Evolutionary conservation across 2,113 vertebrate species (phyloP), one percentile per base, ranked within the genome.

Genomic region (Neotoma lepida): DNA sequence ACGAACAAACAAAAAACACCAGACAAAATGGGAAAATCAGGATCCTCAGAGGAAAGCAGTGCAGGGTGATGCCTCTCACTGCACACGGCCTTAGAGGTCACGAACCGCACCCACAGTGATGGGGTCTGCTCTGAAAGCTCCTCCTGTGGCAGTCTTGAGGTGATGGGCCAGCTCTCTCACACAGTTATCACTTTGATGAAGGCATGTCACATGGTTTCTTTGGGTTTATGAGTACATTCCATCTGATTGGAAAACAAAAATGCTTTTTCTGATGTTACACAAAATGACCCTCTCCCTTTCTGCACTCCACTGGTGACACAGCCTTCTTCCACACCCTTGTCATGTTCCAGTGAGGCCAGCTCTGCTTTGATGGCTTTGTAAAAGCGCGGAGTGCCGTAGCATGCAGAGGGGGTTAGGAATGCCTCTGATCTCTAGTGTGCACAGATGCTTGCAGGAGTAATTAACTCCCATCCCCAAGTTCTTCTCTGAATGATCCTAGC

Each of bases 301-400:
- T 9, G n/a, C n/a, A 28, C 26, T 7, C 39, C 39, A 63, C 13
- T 24, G 77, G 91, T 88, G 74, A 81, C 24, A 44, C 54, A 90
- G 87, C 94, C 89, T 93, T 78, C 51, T 24, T 77, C 95, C 73
- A 77, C 86, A 74, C 49, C 73, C 73, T 28, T 61, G 44, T 91
- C 64, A 35, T 41, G 39, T 86, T 92, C 82, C 73, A 2, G 61
- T 93, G 86, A 92, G 76, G 68, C 35, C n/a, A 66, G 58, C 46
- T 96, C 82, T 74, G 64, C 54, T 94, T 82, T 86, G 87, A 28
- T 10, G 90, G 22, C 58, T 95, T 89, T 96, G 74, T 77, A 86
- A 41, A 22, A 61, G 80, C 17, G 24, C n/a, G 49, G 93, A 73
- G 58, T 35, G 10, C 58, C 41, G n/a, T 26, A 61, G 77, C 46